Conservation (phyloP, 2,888 invertebrate species). For the Branchinecta sandiegonensis region DNA sequence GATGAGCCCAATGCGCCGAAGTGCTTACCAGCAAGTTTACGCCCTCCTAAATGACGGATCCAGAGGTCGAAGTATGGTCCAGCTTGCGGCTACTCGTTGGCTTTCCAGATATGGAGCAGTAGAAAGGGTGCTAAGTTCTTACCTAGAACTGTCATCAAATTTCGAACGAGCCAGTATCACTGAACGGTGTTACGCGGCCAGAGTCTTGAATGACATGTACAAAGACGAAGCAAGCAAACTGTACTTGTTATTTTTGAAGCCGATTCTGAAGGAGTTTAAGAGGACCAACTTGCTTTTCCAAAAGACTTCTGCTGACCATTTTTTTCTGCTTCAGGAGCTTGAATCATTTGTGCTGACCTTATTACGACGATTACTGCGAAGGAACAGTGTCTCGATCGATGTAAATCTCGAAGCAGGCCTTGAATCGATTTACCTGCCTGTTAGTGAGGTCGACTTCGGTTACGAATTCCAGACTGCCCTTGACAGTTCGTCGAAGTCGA, state of each 20-base stretch:
- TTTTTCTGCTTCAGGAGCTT: not conserved
- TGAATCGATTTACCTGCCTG: not conserved
- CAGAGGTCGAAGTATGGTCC: constrained; percentile 26
- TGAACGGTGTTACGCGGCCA: constrained; percentile 28
- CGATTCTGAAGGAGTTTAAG: constrained; percentile 26
- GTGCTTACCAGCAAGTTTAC: constrained; percentile 26
- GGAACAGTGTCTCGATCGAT: not conserved
- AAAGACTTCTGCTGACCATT: constrained; percentile 25
- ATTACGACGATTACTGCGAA: not conserved
- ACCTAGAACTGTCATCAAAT: constrained; percentile 28
- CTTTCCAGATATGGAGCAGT: constrained; percentile 28
- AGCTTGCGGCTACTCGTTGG: constrained; percentile 29
- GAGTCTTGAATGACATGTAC: constrained; percentile 26
- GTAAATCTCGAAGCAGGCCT: not conserved
- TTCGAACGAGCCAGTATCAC: constrained; percentile 26
- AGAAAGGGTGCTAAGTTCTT: constrained; percentile 28
- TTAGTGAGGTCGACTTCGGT: constrained; percentile 6
- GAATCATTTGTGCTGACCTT: not conserved
- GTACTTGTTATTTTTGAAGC: constrained; percentile 28
- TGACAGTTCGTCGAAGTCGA: not conserved
- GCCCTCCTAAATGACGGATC: constrained; percentile 25
- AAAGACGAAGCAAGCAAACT: constrained; percentile 26
- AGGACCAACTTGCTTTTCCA: constrained; percentile 27
- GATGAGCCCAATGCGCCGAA: constrained; percentile 26
- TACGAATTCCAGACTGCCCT: constrained; percentile 11